Base-by-base conservation (phyloP, 2,113 vertebrate genomes). In the Oxyura jamaicensis region DNA sequence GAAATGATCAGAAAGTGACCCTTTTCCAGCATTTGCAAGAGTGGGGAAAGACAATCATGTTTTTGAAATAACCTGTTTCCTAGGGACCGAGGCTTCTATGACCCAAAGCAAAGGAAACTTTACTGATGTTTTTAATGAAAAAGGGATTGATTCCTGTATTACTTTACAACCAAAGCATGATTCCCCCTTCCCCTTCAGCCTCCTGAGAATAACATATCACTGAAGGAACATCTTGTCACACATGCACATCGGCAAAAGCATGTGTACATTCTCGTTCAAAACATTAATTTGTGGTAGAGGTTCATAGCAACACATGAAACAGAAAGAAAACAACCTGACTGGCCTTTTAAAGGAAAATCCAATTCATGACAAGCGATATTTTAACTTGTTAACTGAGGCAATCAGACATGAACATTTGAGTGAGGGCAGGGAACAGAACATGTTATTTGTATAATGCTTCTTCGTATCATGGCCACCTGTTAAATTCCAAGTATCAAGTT, bases 241-340 rank as follows among this genome's bases (percentile, higher is more conserved):
- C 14, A 62, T 4, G 35, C 29, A 71, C 25, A 76, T 60, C 53
- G 91, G 52, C 28, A 95, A 90, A 90, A 91, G 46, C 52, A 91
- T 56, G 71, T 86, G 35, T 56, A 63, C 90, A 78, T 79, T 88
- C 59, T 62, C 36, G 69, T 63, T 74, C 46, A 73, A 78, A 58
- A 77, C 41, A 11, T 53, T 26, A 53, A 60, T 69, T 79, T 60
- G 33, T 87, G 65, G 52, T 65, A 73, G 59, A 29, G 53, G 63
- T 59, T 83, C 76, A 88, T 55, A 88, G 60, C 74, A 90, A 88
- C 89, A 68, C 69, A 55, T 42, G 63, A 88, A 82, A 4, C 67
- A 73, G 52, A 82, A 83, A 73, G 41, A 58, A 83, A 89, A 85
- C 73, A 80, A 67, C 55, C 67, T 68, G 25, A 74, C 1, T 90